Evolutionary conservation across 2,888 invertebrate species (phyloP).

Genomic region (Chloroclystis v-ata): DNA sequence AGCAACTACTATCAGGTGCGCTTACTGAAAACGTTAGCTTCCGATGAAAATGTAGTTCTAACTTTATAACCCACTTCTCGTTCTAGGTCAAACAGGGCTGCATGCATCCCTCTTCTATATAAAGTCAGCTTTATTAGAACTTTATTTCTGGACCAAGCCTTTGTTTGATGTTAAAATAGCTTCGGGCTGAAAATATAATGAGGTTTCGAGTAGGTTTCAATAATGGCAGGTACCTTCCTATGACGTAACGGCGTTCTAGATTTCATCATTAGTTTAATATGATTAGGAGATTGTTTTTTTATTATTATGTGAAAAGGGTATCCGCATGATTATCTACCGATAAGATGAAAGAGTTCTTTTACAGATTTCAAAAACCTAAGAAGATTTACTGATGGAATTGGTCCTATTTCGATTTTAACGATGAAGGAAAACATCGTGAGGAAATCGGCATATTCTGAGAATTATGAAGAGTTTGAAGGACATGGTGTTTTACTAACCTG

Average conservation of each 20-base stretch:
- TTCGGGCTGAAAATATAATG: not conserved
- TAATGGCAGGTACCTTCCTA: not conserved
- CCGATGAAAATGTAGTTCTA: not conserved
- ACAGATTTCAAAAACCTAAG: no score
- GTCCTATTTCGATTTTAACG: no score
- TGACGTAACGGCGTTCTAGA: not conserved
- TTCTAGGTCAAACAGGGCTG: constrained; percentile 36
- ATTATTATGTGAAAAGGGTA: no score
- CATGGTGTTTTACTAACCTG: no score
- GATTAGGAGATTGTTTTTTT: no score
- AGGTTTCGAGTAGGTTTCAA: not conserved
- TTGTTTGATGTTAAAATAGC: constrained; percentile 5
- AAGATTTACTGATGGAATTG: no score
- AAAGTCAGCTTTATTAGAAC: constrained; percentile 15
- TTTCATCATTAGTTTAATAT: not conserved
- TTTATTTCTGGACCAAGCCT: constrained; percentile 10
- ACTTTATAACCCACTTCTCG: constrained; percentile 22
- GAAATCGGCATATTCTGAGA: no score
- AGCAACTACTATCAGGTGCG: not conserved
- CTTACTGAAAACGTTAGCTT: not conserved
- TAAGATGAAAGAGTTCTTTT: no score
- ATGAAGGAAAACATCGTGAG: no score
- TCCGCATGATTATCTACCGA: no score
- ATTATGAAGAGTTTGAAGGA: no score
- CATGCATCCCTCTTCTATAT: constrained; percentile 34